Evolutionary conservation across 2,113 vertebrate genomes (phyloP).

Genomic region (Mandrillus leucophaeus): DNA sequence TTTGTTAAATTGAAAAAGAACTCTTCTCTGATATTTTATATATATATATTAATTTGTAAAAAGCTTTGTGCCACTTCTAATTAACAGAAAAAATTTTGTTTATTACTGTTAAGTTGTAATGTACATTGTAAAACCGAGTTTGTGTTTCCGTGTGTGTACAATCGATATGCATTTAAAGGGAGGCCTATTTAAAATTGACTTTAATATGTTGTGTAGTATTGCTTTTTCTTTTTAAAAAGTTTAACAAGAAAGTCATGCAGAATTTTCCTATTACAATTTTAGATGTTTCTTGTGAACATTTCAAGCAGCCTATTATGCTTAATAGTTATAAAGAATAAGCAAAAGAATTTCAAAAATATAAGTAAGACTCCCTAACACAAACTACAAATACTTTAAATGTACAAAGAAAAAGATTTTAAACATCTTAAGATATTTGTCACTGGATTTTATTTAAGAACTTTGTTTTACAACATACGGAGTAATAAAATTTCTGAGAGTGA

Average conservation of each 20-base stretch:
- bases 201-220: neutral
- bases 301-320: neutral
- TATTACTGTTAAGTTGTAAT: neutral
- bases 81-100: neutral
- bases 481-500: neutral
- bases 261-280: neutral
- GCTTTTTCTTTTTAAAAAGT: neutral
- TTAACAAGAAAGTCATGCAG: neutral
- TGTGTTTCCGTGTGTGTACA: neutral
- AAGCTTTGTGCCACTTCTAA: neutral
- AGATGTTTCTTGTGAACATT: neutral
- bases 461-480: neutral
- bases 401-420: slow-evolving; percentile 28
- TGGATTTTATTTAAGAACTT: slow-evolving; percentile 33
- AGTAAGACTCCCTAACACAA: neutral
- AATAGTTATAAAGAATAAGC: neutral
- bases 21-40: neutral
- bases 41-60: neutral
- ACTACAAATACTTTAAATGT: neutral
- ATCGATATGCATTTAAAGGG: neutral
- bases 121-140: neutral
- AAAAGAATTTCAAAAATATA: slow-evolving; percentile 22
- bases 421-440: neutral
- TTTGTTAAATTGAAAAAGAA: neutral
- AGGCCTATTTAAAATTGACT: neutral